These are phyloP conservation scores for Pantherophis guttatus DNA, from an alignment of 2,113 vertebrate species.

Conservation along the genomic window DNA sequence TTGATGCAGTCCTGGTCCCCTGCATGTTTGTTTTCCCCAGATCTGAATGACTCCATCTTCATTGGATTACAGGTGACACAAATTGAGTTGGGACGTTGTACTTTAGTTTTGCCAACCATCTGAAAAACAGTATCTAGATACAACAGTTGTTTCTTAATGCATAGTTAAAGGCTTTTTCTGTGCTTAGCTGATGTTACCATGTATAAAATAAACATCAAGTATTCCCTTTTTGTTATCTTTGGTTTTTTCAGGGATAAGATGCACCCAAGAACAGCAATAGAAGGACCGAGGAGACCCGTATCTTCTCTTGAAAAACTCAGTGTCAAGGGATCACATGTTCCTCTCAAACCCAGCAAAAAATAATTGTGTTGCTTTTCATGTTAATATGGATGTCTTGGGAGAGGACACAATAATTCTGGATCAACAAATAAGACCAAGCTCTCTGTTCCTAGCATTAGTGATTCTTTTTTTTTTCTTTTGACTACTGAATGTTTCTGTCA, in stretches of 20 bases:
- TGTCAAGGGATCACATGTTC: slow-evolving; percentile 63
- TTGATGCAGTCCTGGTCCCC: neutral
- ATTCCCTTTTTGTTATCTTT: neutral
- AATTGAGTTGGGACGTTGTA: neutral
- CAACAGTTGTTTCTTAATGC: neutral
- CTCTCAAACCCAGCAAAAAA: slow-evolving; percentile 69
- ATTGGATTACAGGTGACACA: neutral
- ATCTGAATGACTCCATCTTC: neutral
- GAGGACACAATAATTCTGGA: slow-evolving; percentile 66
- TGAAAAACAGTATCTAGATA: neutral
- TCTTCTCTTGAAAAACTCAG: slow-evolving; percentile 62
- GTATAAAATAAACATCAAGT: neutral
- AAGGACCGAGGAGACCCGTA: slow-evolving; percentile 41
- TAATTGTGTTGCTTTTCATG: slow-evolving; percentile 48
- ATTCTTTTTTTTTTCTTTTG: slow-evolving; percentile 49
- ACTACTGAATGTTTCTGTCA: slow-evolving; percentile 32
- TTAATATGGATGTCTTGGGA: slow-evolving; percentile 29
- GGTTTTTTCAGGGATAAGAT: slow-evolving; percentile 69
- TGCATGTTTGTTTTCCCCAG: neutral
- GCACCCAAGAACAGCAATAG: slow-evolving; percentile 39
- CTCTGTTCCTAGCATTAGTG: slow-evolving; percentile 37
- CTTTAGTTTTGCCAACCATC: neutral
- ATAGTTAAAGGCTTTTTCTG: neutral
- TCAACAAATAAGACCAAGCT: slow-evolving; percentile 64
- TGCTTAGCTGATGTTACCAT: neutral